These are phyloP conservation scores for Rattus norvegicus DNA, from an alignment of 2,113 vertebrate species.

Conservation along the genomic window DNA sequence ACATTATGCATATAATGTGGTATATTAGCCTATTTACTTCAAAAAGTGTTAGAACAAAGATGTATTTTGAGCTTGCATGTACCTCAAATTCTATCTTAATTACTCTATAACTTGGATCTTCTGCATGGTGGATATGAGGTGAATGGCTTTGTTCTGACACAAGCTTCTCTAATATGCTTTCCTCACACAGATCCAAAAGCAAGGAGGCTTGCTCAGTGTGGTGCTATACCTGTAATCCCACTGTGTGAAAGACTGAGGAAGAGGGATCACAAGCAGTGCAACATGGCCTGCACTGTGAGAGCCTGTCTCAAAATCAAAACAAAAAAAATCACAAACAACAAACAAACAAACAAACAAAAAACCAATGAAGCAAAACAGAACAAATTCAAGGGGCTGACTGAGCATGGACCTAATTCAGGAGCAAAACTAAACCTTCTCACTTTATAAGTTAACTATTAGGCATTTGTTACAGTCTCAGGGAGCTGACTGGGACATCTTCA, in stretches of 20 bases:
- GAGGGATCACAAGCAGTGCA: too few relatives aligned
- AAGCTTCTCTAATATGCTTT: too few relatives aligned
- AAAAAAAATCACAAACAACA: neutral
- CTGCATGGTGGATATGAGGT: too few relatives aligned
- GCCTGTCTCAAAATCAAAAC: neutral
- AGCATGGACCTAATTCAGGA: neutral
- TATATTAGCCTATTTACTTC: neutral
- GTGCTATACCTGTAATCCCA: neutral
- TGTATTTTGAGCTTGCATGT: neutral
- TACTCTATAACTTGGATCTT: neutral
- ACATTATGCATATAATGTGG: neutral
- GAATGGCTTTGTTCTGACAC: neutral
- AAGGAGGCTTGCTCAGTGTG: neutral
- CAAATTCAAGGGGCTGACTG: neutral
- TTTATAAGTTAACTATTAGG: neutral
- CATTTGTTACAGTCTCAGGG: neutral
- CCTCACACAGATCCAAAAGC: neutral
- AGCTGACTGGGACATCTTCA: neutral
- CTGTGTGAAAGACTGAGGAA: neutral
- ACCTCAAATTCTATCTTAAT: neutral
- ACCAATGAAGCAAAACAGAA: neutral
- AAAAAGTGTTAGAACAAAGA: neutral
- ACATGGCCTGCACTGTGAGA: too few relatives aligned
- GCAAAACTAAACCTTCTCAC: neutral
- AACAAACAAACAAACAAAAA: neutral